Base-by-base conservation (phyloP, 1,140 invertebrate species). In the Neoseiulus cucumeris region DNA sequence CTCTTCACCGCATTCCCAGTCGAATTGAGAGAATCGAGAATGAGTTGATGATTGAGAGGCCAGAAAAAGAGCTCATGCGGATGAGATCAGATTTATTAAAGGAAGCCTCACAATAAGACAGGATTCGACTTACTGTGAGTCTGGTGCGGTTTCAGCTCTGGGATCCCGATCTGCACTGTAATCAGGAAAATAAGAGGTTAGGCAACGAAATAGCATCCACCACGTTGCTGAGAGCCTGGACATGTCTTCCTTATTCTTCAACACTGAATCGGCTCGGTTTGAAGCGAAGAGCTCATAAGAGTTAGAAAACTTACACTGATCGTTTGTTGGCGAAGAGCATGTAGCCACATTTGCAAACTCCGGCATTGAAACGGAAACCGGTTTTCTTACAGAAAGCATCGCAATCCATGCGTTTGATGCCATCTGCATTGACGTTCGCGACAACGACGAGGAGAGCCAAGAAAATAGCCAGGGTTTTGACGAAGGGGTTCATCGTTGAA, bases 291-390 rank as follows among this genome's bases (percentile, higher is more conserved):
- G n/a, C n/a, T n/a, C n/a, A n/a, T n/a, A n/a, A n/a, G n/a, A n/a
- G n/a, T n/a, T n/a, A 20, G n/a, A 14, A 25, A 14, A 59, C 51
- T 59, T 59, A 59, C 51, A 59, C 51, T 20, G 51, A 59, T 59
- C 51, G 51, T 33, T 59, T 59, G 51, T 59, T 59, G 22, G 51
- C 51, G 33, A 59, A 59, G 17, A 59, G 51, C 51, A 59, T 59
- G 33, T 59, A 59, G 22, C 51, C 51, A 20, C 51, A 59, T 25
- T 59, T 59, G 51, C 51, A 59, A 14, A 59, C 51, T 25, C 51
- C 51, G 4, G 51, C 51, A 25, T 59, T 59, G 51, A 59, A 59
- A n/a, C 51, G 51, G 51, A 59, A 59, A 12, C 51, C 51, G 14
- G 51, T 59, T 33, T 59, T 59, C 51, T 59, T 59, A 33, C 51